Base-by-base conservation (phyloP, 1,140 invertebrate species). In the Lepidurus packardi region DNA sequence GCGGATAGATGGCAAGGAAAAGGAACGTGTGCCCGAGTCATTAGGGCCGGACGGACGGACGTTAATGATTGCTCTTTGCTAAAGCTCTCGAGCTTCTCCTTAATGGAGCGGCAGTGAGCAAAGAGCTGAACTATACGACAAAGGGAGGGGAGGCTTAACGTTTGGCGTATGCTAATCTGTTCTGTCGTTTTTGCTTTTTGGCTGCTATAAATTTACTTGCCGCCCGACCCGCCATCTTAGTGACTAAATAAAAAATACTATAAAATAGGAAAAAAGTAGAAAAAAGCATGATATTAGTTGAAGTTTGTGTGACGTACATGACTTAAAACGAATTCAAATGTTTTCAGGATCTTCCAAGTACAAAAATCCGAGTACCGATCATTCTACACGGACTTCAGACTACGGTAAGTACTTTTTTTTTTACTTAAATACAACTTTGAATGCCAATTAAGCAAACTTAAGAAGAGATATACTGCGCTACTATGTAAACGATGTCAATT, bases 91-190 rank as follows among this genome's bases (percentile, higher is more conserved):
- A 65, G 53, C 53, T 65, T 65, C 16, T 13, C 21, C 53, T 21
- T 65, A 65, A 65, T 65, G 53, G 53, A 65, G 21, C 53, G 21
- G 21, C 53, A 65, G 21, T 65, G 53, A 65, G 21, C 21, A 65
- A 34, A 21, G 16, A 65, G 53, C 53, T 65, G 21, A 16, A 5
- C 16, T 65, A 34, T 34, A 34, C 53, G 2, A 13, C 16, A 13
- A 65, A 65, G 8, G 21, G 47, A 65, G 53, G 53, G 53, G 53
- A 13, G 53, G 53, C 53, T 65, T 65, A 65, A 65, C 21, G 53
- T 65, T 21, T 16, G 53, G 3, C 53, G 1, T 65, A 65, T 65
- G 53, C 9, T 65, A 65, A 65, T 65, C 53, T 65, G 16, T 65
- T 21, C 53, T 21, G 53, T n/a, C 53, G 53, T 65, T 65, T 21